Evolutionary conservation across 2,888 invertebrate species (phyloP), one percentile per base, ranked within the genome.

Genomic region (Sialis lutaria): DNA sequence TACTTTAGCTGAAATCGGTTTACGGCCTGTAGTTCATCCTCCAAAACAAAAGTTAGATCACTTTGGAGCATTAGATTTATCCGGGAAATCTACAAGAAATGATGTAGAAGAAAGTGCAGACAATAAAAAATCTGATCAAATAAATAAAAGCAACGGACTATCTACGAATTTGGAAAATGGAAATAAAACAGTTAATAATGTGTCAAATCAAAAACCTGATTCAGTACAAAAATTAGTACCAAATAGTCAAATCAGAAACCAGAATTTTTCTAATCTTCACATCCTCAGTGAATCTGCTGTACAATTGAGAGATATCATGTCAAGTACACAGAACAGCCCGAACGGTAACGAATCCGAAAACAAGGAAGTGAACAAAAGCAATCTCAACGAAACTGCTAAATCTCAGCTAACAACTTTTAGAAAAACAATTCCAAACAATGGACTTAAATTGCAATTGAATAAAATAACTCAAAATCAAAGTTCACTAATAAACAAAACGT

Each of bases 11-110:
- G 8, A 30, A 39, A 45, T 12, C 10, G 13, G 10, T 5, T n/a
- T 44, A 12, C 22, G 22, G 4, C 22, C 22, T 22, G 41, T 40
- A 7, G 7, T 10, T 3, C 32, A 40, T 12, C 37, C 39, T 8
- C 31, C 12, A n/a, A 34, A 42, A 40, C 60, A 61, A 35, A 58
- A 57, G 40, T 68, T 68, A 54, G 72, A 71, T 52, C 68, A 64
- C 50, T 64, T 67, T 40, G 73, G 70, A 32, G 70, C 73, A 13
- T 60, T 74, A 47, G 75, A 74, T 58, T 57, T 75, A 42, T 74
- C 74, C 1, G 64, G 64, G 5, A 63, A 61, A 49, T 62, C 66
- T 2, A 50, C 46, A 33, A 35, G 54, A 7, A 55, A 55, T 39
- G 30, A 47, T 4, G 45, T 42, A 30, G 47, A 48, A 9, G 49